These are phyloP conservation scores for Ceraclea dissimilis DNA, from an alignment of 2,888 invertebrate genomes.

Conservation along the genomic window DNA sequence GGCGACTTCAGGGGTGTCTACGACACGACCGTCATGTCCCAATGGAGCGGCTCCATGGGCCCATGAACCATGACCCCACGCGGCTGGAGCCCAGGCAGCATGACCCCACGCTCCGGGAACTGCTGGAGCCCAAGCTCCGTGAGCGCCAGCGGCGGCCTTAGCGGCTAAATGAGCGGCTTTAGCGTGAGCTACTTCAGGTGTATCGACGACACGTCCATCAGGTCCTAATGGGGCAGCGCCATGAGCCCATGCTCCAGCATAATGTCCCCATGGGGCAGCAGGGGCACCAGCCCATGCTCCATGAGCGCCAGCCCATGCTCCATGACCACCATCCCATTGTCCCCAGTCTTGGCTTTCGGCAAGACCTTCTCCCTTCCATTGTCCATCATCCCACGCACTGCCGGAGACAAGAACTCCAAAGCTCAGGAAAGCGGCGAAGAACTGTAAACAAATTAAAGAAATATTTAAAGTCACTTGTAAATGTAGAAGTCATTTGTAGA, in stretches of 20 bases:
- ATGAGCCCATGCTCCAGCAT: slow-evolving; percentile 7
- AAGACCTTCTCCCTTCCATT: slow-evolving; percentile 24
- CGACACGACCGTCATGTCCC: slow-evolving; percentile 19
- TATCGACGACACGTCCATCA: slow-evolving; percentile 52
- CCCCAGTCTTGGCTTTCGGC: slow-evolving; percentile 23
- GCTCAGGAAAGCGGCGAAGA: slow-evolving; percentile 17
- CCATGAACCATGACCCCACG: background rate
- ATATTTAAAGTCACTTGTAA: no score
- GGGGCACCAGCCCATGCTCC: background rate
- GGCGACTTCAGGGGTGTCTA: slow-evolving; percentile 47
- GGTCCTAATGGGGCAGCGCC: slow-evolving; percentile 37
- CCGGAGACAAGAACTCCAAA: slow-evolving; percentile 14
- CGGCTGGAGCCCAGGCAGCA: slow-evolving; percentile 30
- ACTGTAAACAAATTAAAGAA: slow-evolving; percentile 9
- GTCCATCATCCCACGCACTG: slow-evolving; percentile 17
- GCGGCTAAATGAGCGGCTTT: slow-evolving; percentile 40
- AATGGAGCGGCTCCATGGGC: slow-evolving; percentile 10
- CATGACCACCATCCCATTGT: slow-evolving; percentile 8
- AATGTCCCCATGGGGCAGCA: slow-evolving; percentile 30
- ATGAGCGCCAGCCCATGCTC: slow-evolving; percentile 5
- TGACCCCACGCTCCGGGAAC: slow-evolving; percentile 39
- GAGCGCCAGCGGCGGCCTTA: slow-evolving; percentile 47
- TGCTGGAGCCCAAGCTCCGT: slow-evolving; percentile 43
- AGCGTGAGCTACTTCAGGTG: slow-evolving; percentile 55
- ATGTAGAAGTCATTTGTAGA: no score